These are phyloP conservation scores for Drosophila sucinea DNA, from an alignment of 1,140 invertebrate species.

Conservation along the genomic window DNA sequence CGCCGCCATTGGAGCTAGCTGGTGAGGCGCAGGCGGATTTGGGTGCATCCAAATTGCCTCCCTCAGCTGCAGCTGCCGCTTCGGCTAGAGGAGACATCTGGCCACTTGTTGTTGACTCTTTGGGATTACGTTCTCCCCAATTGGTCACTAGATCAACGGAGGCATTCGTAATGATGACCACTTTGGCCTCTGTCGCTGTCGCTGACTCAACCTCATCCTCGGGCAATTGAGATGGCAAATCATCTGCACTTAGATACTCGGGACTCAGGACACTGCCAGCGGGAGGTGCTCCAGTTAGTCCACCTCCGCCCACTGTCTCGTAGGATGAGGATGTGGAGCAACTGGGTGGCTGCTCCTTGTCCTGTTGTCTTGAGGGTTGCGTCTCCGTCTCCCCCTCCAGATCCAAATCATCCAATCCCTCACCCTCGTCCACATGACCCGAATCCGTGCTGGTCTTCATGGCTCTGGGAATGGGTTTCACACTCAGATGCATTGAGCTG, in stretches of 20 bases:
- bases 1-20: slow-evolving; percentile 92
- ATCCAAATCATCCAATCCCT: slow-evolving; percentile 61
- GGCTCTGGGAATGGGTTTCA: slow-evolving; percentile 73
- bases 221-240: slow-evolving; percentile 61
- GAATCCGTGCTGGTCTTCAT: slow-evolving; percentile 83
- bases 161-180: slow-evolving; percentile 88
- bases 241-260: slow-evolving; percentile 76
- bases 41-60: slow-evolving; percentile 72
- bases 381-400: slow-evolving; percentile 5
- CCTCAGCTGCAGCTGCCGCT: slow-evolving; percentile 29
- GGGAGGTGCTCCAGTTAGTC: slow-evolving; percentile 26
- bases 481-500: slow-evolving; percentile 50
- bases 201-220: slow-evolving; percentile 48
- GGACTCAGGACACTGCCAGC: slow-evolving; percentile 66
- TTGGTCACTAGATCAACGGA: slow-evolving; percentile 86
- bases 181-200: slow-evolving; percentile 52
- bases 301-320: slow-evolving; percentile 74
- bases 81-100: slow-evolving; percentile 72
- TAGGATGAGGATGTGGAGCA: slow-evolving; percentile 79
- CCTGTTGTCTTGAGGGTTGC: background rate
- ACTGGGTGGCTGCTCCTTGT: slow-evolving; percentile 48
- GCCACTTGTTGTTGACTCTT: slow-evolving; percentile 44
- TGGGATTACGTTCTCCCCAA: slow-evolving; percentile 73
- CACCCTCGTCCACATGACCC: slow-evolving; percentile 83
- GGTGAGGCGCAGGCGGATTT: slow-evolving; percentile 89